Conservation (phyloP, 2,888 invertebrate genomes). For the Diogma glabrata region DNA sequence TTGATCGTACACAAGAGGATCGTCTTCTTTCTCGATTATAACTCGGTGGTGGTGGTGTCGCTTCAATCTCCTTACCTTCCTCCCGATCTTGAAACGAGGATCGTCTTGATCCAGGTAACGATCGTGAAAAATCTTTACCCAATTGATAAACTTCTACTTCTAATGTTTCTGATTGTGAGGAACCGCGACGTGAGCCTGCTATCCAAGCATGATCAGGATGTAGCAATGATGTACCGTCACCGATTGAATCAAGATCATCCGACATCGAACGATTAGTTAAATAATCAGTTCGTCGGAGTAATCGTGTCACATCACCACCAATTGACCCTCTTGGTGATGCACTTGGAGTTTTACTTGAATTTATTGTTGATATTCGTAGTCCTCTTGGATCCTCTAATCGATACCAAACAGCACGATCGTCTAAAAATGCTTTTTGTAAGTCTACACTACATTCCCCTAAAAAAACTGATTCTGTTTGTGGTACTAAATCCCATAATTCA, state of each 20-base stretch:
- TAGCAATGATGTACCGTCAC: slow-evolving; percentile 60
- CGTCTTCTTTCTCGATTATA: slow-evolving; percentile 61
- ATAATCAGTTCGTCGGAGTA: slow-evolving; percentile 57
- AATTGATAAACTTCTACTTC: slow-evolving; percentile 77
- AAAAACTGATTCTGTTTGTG: slow-evolving; percentile 70
- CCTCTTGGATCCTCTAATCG: slow-evolving; percentile 68
- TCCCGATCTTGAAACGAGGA: slow-evolving; percentile 69
- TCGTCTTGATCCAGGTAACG: slow-evolving; percentile 71
- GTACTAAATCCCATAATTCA: slow-evolving; percentile 77
- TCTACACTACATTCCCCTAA: slow-evolving; percentile 64
- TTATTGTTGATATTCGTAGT: slow-evolving; percentile 39
- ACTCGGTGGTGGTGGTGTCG: slow-evolving; percentile 39
- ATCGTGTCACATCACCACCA: slow-evolving; percentile 49
- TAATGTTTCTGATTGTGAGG: slow-evolving; percentile 79
- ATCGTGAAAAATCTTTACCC: slow-evolving; percentile 74
- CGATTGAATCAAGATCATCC: slow-evolving; percentile 64
- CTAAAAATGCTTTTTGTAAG: slow-evolving; percentile 62
- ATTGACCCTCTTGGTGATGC: slow-evolving; percentile 71
- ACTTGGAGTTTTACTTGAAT: slow-evolving; percentile 54
- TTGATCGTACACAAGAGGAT: slow-evolving; percentile 68
- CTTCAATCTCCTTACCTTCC: slow-evolving; percentile 44
- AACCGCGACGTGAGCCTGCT: slow-evolving; percentile 67
- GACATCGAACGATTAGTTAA: slow-evolving; percentile 64
- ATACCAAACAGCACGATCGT: slow-evolving; percentile 85
- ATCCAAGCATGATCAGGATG: slow-evolving; percentile 81